phyloP scores from a whole-genome alignment of 2,888 invertebrate species.

The Tortrix viridana region DNA sequence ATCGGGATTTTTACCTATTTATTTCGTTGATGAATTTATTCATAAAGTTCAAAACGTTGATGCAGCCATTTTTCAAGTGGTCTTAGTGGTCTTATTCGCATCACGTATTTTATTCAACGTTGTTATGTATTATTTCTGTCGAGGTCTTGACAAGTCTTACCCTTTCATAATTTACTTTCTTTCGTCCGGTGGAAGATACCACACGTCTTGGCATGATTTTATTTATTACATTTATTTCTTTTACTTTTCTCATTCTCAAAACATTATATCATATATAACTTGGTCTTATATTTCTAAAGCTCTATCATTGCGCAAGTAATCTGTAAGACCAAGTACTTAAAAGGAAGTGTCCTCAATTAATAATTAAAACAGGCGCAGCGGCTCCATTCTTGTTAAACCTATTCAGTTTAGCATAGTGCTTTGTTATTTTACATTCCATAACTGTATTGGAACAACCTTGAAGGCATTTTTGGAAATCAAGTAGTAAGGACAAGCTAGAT shows the following conservation, averaged over 20 bases:
- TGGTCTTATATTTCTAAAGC: constrained; percentile 21
- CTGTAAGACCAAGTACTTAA: constrained; percentile 15
- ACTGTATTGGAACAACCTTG: neutral
- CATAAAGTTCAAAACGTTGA: no score
- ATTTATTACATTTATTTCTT: neutral
- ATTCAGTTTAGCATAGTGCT: constrained; percentile 11
- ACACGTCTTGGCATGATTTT: no score
- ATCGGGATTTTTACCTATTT: no score
- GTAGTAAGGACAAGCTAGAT: neutral
- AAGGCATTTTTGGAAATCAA: neutral
- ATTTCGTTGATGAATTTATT: neutral
- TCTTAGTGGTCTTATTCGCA: no score
- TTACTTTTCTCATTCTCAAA: neutral
- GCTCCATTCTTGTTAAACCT: constrained; percentile 15
- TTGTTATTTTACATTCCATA: constrained; percentile 1
- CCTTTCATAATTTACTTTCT: no score
- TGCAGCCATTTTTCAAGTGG: no score
- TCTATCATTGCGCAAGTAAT: constrained; percentile 21
- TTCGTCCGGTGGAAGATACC: no score
- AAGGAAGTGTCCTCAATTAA: constrained; percentile 37
- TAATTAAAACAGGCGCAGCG: constrained; percentile 29
- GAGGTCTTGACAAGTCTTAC: no score
- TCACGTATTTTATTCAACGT: no score
- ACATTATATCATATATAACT: neutral
- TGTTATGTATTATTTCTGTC: no score